Evolutionary conservation across 2,888 invertebrate species (phyloP), one percentile per base, ranked within the genome.

Genomic region (Oligia strigilis): DNA sequence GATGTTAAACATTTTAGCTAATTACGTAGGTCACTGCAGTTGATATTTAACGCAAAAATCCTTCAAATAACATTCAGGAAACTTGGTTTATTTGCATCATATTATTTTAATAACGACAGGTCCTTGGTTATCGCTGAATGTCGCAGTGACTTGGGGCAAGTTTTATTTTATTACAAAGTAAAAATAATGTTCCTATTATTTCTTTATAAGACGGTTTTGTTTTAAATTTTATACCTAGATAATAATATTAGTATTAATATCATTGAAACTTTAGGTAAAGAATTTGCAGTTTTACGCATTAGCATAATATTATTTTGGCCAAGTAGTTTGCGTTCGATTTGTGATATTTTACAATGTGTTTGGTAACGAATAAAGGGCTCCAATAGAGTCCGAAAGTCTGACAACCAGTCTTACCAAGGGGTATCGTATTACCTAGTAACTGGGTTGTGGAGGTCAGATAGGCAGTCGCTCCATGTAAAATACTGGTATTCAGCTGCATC

Each of bases 51-150:
- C 49, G 4, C 8, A 65, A 40, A 64, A 29, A n/a, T 58, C 73
- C 77, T 86, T 77, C 72, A 71, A 86, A 77, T 82, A 71, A n/a
- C 70, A 82, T 83, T 86, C 82, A 82, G 72, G 69, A 73, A 76
- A 81, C 43, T n/a, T 29, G 40, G 11, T 29, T n/a, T 46, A 69
- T 65, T 66, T 75, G 49, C 72, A 73, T 81, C 75, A 17, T 75
- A 40, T n/a, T 11, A 65, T 82, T 80, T 70, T 19, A 80, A 43
- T 71, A 52, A 43, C 29, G 43, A 11, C 40, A 71, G 82, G 80
- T 81, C 83, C 64, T 17, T 40, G 29, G 81, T 75, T 85, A 85
- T 83, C 85, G 58, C 17, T 58, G 2, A 62, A 72, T n/a, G 67
- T 58, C 72, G 62, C 58, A 81, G 9, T 60, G 29, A n/a, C 9